phyloP scores from a whole-genome alignment of 2,888 invertebrate species.

The Plebejus anna region DNA sequence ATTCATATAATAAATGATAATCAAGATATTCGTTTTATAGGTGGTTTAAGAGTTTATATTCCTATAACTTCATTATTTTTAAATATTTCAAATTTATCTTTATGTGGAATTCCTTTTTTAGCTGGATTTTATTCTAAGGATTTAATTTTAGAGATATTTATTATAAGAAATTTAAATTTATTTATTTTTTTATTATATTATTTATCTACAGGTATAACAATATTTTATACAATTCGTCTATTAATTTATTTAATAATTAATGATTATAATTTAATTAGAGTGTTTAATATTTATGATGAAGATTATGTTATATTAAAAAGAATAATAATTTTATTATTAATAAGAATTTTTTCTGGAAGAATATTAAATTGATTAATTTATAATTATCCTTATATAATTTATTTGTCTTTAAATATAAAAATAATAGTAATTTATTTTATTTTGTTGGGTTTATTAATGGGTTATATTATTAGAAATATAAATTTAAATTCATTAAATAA shows the following conservation, averaged over 20 bases:
- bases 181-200: conserved; percentile 77
- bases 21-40: conserved; percentile 85
- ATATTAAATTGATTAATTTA: conserved; percentile 79
- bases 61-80: conserved; percentile 78
- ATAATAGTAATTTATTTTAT: conserved; percentile 74
- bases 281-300: conserved; percentile 74
- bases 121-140: conserved; percentile 84
- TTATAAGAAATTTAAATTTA: conserved; percentile 75
- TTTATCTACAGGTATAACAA: conserved; percentile 80
- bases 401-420: conserved; percentile 74
- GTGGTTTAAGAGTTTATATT: conserved; percentile 65
- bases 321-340: conserved; percentile 70
- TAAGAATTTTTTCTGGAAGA: conserved; percentile 76
- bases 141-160: conserved; percentile 80
- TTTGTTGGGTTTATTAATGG: conserved; percentile 60
- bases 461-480: conserved; percentile 66
- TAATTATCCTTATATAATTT: conserved; percentile 73
- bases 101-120: conserved; percentile 83
- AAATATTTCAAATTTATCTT: conserved; percentile 79
- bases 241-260: conserved; percentile 75
- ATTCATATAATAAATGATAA: conserved; percentile 82
- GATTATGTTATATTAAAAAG: conserved; percentile 70
- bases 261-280: conserved; percentile 65
- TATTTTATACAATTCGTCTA: conserved; percentile 79
- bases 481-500: conserved; percentile 64